Evolutionary conservation across 2,113 vertebrate genomes (phyloP).

Genomic region (Atherinomorus stipes): DNA sequence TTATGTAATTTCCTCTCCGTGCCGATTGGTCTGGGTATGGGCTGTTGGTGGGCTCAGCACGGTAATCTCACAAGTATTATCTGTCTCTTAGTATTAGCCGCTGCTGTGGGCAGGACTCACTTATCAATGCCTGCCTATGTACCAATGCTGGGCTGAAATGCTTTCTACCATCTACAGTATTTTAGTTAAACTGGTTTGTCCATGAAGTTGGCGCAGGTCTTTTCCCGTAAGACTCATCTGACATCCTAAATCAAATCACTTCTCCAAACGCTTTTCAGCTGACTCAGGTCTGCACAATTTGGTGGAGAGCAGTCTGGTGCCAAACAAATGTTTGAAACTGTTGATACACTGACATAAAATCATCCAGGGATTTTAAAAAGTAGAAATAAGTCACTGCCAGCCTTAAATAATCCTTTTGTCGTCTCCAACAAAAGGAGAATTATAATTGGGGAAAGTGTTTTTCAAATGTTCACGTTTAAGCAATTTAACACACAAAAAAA

Average conservation of each 20-base stretch:
- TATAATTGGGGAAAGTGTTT: too few relatives aligned
- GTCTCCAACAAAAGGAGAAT: too few relatives aligned
- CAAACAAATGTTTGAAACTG: neutral
- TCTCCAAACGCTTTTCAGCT: neutral
- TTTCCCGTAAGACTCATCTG: slow-evolving; percentile 7
- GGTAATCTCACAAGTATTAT: slow-evolving; percentile 73
- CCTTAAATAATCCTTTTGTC: neutral
- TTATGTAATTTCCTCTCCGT: slow-evolving; percentile 73
- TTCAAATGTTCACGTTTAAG: neutral
- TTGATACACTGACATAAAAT: neutral
- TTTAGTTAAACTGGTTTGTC: slow-evolving; percentile 22
- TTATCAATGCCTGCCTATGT: slow-evolving; percentile 43
- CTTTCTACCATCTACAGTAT: slow-evolving; percentile 36
- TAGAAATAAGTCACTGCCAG: neutral
- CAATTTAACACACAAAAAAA: neutral
- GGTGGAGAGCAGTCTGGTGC: neutral
- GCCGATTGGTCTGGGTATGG: slow-evolving; percentile 56
- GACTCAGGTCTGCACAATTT: neutral
- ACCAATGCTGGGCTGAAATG: slow-evolving; percentile 18
- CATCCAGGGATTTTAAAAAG: neutral
- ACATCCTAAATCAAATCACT: neutral
- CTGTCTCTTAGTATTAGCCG: slow-evolving; percentile 54
- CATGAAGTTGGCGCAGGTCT: slow-evolving; percentile 4
- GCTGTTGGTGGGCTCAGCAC: slow-evolving; percentile 66
- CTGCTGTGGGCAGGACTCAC: slow-evolving; percentile 49